phyloP scores from a whole-genome alignment of 2,797 vertebrate genomes.

The Sebastiscus albofasciatus region DNA sequence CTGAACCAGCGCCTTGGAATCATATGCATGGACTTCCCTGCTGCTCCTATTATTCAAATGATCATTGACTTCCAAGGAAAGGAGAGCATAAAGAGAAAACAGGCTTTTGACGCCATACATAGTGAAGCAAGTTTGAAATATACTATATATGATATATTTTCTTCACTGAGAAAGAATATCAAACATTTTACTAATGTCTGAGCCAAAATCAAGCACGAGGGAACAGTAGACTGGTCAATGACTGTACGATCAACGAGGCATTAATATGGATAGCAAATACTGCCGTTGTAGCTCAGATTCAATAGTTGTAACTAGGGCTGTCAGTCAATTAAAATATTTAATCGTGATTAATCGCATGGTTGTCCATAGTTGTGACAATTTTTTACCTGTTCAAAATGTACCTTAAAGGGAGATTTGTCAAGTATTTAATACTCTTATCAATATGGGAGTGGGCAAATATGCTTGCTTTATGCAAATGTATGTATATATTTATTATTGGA shows the following conservation, averaged over 20 bases:
- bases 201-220: background rate
- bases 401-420: too few relatives aligned
- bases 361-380: too few relatives aligned
- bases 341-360: too few relatives aligned
- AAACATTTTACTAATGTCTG: background rate
- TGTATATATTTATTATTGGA: too few relatives aligned
- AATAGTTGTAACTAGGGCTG: background rate
- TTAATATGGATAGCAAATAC: background rate
- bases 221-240: background rate
- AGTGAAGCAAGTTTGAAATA: background rate
- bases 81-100: background rate
- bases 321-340: too few relatives aligned
- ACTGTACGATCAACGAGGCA: background rate
- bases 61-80: conserved; percentile 84
- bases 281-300: background rate
- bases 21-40: conserved; percentile 88
- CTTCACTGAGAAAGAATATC: conserved; percentile 6
- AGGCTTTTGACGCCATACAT: background rate
- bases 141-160: background rate
- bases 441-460: too few relatives aligned
- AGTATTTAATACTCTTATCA: too few relatives aligned
- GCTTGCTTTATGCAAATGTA: too few relatives aligned
- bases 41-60: conserved; percentile 77
- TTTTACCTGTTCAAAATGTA: too few relatives aligned
- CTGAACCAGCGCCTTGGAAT: conserved; percentile 82